Conservation (phyloP, 2,888 invertebrate species). For the Iphiclides podalirius region DNA sequence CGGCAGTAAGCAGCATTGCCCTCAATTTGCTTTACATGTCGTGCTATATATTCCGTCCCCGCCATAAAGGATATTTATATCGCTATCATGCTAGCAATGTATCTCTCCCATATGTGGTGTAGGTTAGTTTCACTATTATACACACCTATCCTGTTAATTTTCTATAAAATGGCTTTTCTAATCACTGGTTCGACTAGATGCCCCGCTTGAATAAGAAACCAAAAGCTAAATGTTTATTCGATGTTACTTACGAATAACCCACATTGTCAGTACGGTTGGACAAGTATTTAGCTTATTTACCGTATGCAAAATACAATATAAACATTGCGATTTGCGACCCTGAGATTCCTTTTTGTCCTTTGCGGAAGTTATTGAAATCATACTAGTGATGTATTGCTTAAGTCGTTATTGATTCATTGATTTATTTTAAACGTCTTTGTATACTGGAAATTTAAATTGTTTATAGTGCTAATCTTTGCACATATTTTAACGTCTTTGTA, state of each 20-base stretch:
- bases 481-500: too few species aligned
- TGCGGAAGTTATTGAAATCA: not conserved
- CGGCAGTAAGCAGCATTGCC: slow-evolving; percentile 15
- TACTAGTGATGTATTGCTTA: not conserved
- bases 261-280: too few species aligned
- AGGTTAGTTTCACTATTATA: not conserved
- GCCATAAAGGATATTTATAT: not conserved
- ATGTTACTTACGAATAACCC: too few species aligned
- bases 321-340: too few species aligned
- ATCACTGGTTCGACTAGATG: too few species aligned
- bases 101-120: not conserved
- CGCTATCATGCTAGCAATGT: not conserved
- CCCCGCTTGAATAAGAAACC: too few species aligned
- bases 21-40: slow-evolving; percentile 9
- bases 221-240: too few species aligned
- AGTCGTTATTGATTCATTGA: not conserved
- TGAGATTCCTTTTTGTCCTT: not conserved
- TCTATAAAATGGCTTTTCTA: too few species aligned
- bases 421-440: not conserved
- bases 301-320: too few species aligned
- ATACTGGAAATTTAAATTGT: too few species aligned
- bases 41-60: not conserved
- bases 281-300: too few species aligned
- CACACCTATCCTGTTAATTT: not conserved
- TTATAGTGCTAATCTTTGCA: too few species aligned